These are phyloP conservation scores for Pseudomyrmex pallidus DNA, from an alignment of 1,140 invertebrate species.

Conservation along the genomic window DNA sequence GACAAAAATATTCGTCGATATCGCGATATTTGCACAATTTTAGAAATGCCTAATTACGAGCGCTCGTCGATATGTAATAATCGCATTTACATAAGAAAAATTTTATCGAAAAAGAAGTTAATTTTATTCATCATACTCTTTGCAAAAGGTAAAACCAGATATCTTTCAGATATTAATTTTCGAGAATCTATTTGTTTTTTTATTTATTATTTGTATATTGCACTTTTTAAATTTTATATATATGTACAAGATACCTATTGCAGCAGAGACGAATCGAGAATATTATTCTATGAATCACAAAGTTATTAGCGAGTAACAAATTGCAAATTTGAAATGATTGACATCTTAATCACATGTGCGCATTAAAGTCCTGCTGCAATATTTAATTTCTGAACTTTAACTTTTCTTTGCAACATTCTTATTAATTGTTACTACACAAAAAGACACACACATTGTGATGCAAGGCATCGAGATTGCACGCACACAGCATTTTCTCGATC, in stretches of 20 bases:
- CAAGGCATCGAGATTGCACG: not conserved
- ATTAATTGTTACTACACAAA: not conserved
- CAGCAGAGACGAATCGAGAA: no score
- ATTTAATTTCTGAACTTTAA: not conserved
- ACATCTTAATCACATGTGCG: not conserved
- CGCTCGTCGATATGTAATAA: not conserved
- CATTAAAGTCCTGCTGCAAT: not conserved
- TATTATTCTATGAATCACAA: no score
- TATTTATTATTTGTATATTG: no score
- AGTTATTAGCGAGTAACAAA: no score
- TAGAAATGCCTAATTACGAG: conserved; percentile 7
- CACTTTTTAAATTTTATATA: no score
- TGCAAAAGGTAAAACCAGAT: no score
- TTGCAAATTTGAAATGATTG: not conserved
- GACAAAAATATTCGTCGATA: conserved; percentile 64
- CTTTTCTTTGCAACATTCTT: not conserved
- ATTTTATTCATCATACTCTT: no score
- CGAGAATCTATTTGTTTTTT: no score
- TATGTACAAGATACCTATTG: no score
- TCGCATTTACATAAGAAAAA: not conserved
- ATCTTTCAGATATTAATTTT: no score
- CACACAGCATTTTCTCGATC: conserved; percentile 28
- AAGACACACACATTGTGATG: not conserved
- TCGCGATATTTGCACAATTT: not conserved
- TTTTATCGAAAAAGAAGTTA: not conserved